Evolutionary conservation across 1,140 invertebrate species (phyloP), one percentile per base, ranked within the genome.

Genomic region (Camponotus pennsylvanicus): DNA sequence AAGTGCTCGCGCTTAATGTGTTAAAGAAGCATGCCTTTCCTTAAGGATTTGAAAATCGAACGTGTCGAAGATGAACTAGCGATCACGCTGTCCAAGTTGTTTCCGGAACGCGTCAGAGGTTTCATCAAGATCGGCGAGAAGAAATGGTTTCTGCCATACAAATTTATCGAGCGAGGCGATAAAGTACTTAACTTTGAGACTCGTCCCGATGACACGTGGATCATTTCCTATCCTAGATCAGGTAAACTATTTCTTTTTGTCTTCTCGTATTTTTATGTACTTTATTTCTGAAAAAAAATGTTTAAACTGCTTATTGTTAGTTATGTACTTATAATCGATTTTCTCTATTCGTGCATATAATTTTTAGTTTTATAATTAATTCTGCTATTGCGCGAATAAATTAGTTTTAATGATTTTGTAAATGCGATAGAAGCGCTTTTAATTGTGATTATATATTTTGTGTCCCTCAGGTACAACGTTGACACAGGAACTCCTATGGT

Each of bases 401-500:
- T 37, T 37, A 37, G 37, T 37, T 37, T 37, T 37, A 37, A 37
- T 3, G 5, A 37, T 37, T 37, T 37, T 37, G 0, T 37, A 37
- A 37, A 21, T 21, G 21, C 21, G 21, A 37, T 37, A 37, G 37
- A 37, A 37, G 5, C 37, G 5, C 0, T 37, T 5, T 37, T n/a
- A n/a, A 55, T 55, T 70, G 2, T 45, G 37, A 70, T 70, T 64
- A 34, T 64, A 34, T 66, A 2, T 66, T 9, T 34, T 34, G 1
- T 55, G 32, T 61, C n/a, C 21, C 42, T 59, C 64, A 97, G 97
- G 97, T 63, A 98, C 97, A 2, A 98, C 97, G 2, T 97, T 97
- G 97, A 97, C 97, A 0, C 97, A 98, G 92, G 98, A 98, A 94
- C 95, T 98, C 90, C 96, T 98, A 3, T 98, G 97, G 97, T 94